Conservation (phyloP, 2,113 vertebrate species). For the Lamprotornis superbus region DNA sequence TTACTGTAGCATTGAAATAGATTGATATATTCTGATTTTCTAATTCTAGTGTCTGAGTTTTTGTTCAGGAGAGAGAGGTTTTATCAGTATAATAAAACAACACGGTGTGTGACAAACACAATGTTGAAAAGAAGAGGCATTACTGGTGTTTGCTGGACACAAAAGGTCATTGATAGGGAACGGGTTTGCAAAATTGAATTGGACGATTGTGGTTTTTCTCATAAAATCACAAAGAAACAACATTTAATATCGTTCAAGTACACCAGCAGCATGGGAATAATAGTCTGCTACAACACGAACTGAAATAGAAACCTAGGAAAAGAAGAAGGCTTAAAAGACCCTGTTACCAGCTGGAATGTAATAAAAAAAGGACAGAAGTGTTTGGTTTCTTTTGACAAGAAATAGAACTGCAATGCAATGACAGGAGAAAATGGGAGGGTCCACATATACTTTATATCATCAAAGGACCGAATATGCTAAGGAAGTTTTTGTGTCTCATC, state of each 20-base stretch:
- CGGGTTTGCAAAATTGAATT: not conserved
- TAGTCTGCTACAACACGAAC: not conserved
- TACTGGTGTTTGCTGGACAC: not conserved
- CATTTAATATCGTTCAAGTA: not conserved
- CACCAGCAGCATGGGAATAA: not conserved
- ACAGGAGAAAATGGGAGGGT: not conserved
- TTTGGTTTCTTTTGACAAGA: not conserved
- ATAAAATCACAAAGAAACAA: constrained; percentile 35
- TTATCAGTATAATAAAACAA: not conserved
- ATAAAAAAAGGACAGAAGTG: not conserved
- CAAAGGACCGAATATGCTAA: constrained; percentile 12
- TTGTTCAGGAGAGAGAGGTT: not conserved
- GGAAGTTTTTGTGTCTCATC: not conserved
- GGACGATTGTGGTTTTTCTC: not conserved
- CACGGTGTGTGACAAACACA: not conserved
- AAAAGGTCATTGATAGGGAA: constrained; percentile 1
- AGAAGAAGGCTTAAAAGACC: constrained; percentile 1
- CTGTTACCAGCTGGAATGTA: not conserved
- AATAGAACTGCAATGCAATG: not conserved
- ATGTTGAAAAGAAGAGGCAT: not conserved
- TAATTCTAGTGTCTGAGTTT: not conserved
- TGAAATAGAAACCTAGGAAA: constrained; percentile 28
- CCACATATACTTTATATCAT: not conserved
- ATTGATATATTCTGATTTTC: not conserved
- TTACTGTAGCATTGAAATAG: not conserved